Evolutionary conservation across 2,113 vertebrate genomes (phyloP), one percentile per base, ranked within the genome.

Genomic region (Bungarus multicinctus): DNA sequence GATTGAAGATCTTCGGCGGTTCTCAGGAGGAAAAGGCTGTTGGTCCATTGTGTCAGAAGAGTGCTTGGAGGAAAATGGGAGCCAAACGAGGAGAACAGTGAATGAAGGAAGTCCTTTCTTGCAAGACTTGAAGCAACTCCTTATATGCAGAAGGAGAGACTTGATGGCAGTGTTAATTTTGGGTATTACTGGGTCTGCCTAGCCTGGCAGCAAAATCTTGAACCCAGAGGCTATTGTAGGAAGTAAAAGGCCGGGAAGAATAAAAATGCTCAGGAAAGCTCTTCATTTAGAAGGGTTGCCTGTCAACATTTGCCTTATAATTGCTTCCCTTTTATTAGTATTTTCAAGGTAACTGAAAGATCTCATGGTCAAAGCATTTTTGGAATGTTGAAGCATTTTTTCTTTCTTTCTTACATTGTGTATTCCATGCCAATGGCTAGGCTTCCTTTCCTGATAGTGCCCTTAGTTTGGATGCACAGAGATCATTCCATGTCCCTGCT

Each of bases 101-200:
- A 52, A 81, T 43, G 74, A 74, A 93, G n/a, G 1, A 23, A n/a
- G 54, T 85, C 7, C 88, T 90, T 93, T 86, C 88, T 60, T 30
- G 92, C 18, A 11, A 90, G 74, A 60, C 74, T 23, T 60, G 47
- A 3, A 94, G 47, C 16, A 55, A 52, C 57, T 74, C 60, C 81
- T 97, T 96, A 96, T 97, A 97, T 91, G 47, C 39, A 53, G 94
- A n/a, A 53, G 47, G 16, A 87, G 20, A 90, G 88, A 23, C 57
- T 88, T 89, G 92, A 34, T 3, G 52, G 30, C 95, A 95, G 92
- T 93, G 39, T 50, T 93, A 86, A 93, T 94, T 93, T 92, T 34
- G 92, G 74, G 34, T 90, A 90, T 93, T 93, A 30, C 54, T 30
- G 86, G 95, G 93, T 93, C 94, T 94, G 94, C 45, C 94, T 95